Base-by-base conservation (phyloP, 2,113 vertebrate genomes). In the Phyllopteryx taeniolatus region DNA sequence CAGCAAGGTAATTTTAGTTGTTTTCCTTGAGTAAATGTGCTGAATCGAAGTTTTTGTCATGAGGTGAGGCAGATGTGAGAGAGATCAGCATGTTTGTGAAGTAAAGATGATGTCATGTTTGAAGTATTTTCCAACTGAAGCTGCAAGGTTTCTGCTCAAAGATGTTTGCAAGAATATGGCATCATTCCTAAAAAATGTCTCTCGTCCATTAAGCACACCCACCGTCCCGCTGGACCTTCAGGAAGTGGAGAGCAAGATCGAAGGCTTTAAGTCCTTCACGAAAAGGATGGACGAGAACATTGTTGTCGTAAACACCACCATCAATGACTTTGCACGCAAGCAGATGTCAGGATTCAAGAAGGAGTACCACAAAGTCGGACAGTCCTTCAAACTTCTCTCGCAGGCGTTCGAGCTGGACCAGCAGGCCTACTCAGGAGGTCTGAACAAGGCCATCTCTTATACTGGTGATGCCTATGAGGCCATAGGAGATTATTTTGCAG, bases 401-500 rank as follows among this genome's bases (percentile, higher is more conserved):
- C 98, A 99, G 82, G 94, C 97, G 0, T 99, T 99, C 59, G 96
- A 99, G 84, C 79, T 98, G 87, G 98, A 99, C 93, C 97, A 98
- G 91, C 95, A 98, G 88, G 78, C 88, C 42, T 98, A 95, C 85
- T 98, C 97, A 0, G 85, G 68, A 0, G 92, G 94, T 71, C 93
- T 99, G 81, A 99, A 98, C 86, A 94, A 92, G 85, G 97, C 98
- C 67, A 96, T 99, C 53, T 92, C 94, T 60, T 94, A 94, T 90
- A 97, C 98, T 3, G 96, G 95, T 1, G 95, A 97, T 71, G 90
- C 95, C 67, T 99, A 99, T 0, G 96, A 99, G 1, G 87, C 92
- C 71, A 95, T 99, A 0, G 97, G 98, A 64, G 96, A 98, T 67
- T 95, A 96, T 81, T 99, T 98, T 68, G 96, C 96, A 0, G 96